phyloP scores from a whole-genome alignment of 1,140 invertebrate species.

The Polyergus mexicanus region DNA sequence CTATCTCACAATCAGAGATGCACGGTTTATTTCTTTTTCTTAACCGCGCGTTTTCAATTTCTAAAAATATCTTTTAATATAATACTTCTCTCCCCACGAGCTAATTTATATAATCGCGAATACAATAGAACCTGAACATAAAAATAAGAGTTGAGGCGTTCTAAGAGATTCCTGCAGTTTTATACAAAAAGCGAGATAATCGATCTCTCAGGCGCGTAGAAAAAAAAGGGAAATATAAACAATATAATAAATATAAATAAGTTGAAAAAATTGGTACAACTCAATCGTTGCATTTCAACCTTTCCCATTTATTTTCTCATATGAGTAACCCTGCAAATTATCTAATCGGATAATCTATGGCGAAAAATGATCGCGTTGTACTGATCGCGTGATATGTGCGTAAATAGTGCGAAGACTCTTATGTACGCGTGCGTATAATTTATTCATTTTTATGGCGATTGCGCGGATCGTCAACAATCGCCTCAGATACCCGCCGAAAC shows the following conservation, averaged over 20 bases:
- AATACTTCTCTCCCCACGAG: not conserved
- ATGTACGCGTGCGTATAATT: slow-evolving; percentile 47
- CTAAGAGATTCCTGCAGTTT: slow-evolving; percentile 41
- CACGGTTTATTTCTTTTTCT: not conserved
- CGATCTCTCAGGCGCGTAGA: not conserved
- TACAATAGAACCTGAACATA: not conserved
- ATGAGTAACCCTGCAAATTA: slow-evolving; percentile 1
- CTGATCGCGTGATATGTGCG: slow-evolving; percentile 53
- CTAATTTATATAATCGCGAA: slow-evolving; percentile 1
- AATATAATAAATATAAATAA: slow-evolving; percentile 25
- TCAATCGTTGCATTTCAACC: not conserved
- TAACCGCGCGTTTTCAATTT: not conserved
- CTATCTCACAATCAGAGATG: not conserved
- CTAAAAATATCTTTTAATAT: not conserved
- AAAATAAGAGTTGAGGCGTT: slow-evolving; percentile 23
- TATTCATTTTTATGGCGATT: slow-evolving; percentile 54
- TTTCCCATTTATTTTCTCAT: not conserved
- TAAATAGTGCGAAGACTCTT: slow-evolving; percentile 50
- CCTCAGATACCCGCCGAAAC: slow-evolving; percentile 27
- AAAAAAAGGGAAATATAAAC: not conserved
- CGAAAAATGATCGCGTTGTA: slow-evolving; percentile 53
- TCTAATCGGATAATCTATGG: slow-evolving; percentile 6
- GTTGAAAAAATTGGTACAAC: slow-evolving; percentile 4
- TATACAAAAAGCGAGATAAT: not conserved
- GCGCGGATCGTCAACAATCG: slow-evolving; percentile 32